Percentiles rank a stretch among this genome's conserved stretches.
Conservation (phyloP, 2,113 vertebrate species). For the Atlantisia rogersi region DNA sequence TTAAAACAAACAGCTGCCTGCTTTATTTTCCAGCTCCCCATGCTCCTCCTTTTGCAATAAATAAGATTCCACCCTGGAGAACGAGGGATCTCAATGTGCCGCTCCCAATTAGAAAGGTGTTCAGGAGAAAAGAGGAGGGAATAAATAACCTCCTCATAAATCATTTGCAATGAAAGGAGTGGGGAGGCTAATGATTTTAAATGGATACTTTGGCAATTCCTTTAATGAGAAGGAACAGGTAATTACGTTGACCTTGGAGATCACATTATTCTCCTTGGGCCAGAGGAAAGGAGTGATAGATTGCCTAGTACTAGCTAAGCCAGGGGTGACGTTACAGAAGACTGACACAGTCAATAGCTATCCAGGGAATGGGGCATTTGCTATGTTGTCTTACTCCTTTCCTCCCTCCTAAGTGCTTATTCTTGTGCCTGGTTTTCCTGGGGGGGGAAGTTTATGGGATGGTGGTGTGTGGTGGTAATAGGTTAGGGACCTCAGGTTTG, state of each 20-base stretch:
- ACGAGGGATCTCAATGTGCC: accelerated
- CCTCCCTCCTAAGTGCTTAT: not conserved
- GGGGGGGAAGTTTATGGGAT: too few species aligned
- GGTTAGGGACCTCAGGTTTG: not conserved
- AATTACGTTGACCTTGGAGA: not conserved
- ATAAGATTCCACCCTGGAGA: not conserved
- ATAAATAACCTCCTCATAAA: slow-evolving; percentile 25
- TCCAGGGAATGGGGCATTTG: not conserved
- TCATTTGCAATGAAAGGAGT: not conserved
- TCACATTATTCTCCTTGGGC: not conserved
- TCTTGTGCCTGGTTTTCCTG: not conserved
- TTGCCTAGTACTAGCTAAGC: not conserved
- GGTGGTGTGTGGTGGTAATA: not conserved
- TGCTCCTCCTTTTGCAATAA: not conserved
- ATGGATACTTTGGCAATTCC: not conserved
- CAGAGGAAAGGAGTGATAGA: not conserved
- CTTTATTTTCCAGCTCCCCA: not conserved
- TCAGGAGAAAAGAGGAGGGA: not conserved
- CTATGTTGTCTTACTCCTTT: not conserved
- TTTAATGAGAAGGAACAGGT: slow-evolving; percentile 35
- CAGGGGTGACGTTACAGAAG: not conserved
- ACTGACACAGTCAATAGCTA: not conserved
- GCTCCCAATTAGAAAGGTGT: not conserved
- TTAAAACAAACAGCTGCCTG: not conserved
- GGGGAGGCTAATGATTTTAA: not conserved